A percentile compares a stretch with the other conserved stretches of the same genome.
Evolutionary conservation across 2,888 invertebrate species (phyloP).

Genomic region (Cryptocheilus praepositus): DNA sequence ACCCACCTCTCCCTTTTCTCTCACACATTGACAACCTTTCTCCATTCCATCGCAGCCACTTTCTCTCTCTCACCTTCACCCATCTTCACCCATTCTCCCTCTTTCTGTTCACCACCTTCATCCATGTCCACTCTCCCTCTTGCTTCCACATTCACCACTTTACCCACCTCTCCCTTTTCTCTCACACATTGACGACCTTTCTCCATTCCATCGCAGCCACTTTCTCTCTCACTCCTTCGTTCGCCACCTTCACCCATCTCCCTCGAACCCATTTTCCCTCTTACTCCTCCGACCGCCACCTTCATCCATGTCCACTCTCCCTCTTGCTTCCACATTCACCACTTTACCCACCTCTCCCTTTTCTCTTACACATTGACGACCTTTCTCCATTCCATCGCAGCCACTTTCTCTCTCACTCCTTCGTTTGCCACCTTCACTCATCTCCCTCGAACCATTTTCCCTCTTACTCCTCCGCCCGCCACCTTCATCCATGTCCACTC

Average conservation of each 20-base stretch:
- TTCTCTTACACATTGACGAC: conserved; percentile 14
- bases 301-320: conserved; percentile 7
- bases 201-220: conserved; percentile 9
- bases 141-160: no score
- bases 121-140: conserved; percentile 13
- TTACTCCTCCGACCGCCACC: background rate
- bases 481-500: conserved; percentile 2
- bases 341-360: no score
- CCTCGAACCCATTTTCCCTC: conserved; percentile 13
- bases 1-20: background rate
- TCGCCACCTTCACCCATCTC: background rate
- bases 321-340: conserved; percentile 13
- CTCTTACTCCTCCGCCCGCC: background rate
- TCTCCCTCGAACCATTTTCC: conserved; percentile 16
- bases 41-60: conserved; percentile 15
- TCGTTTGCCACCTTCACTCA: background rate
- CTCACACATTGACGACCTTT: conserved; percentile 15
- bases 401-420: conserved; percentile 7
- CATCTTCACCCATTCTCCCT: conserved; percentile 5
- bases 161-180: no score
- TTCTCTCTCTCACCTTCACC: background rate
- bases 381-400: conserved; percentile 7
- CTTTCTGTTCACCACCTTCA: background rate
- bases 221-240: conserved; percentile 9
- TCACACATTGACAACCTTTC: conserved; percentile 10